phyloP scores from a whole-genome alignment of 1,140 invertebrate genomes.

The Sycophila sp. region DNA sequence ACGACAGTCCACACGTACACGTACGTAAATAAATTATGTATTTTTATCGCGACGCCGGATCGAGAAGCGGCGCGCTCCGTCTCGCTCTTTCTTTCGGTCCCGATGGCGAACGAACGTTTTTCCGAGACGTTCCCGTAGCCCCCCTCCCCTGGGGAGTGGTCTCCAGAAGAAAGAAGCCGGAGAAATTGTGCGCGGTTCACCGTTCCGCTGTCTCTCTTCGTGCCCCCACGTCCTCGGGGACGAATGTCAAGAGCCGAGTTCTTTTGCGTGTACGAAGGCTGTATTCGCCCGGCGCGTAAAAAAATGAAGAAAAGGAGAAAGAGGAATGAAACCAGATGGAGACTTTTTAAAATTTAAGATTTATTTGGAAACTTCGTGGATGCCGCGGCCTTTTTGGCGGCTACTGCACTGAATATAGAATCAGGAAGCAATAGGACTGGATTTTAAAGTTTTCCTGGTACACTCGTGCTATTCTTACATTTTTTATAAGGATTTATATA shows the following conservation, averaged over 20 bases:
- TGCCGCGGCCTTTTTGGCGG: too few relatives aligned
- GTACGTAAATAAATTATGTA: too few relatives aligned
- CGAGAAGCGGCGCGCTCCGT: neutral
- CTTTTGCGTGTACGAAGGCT: neutral
- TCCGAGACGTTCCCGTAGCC: neutral
- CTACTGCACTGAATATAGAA: too few relatives aligned
- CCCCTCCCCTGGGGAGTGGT: neutral
- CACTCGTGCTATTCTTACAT: too few relatives aligned
- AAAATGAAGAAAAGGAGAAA: neutral
- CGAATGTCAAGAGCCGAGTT: slow-evolving; percentile 27
- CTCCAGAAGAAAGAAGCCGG: neutral
- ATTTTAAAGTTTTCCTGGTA: too few relatives aligned
- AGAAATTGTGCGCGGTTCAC: neutral
- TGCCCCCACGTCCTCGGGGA: slow-evolving; percentile 13
- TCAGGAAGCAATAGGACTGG: too few relatives aligned
- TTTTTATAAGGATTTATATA: too few relatives aligned
- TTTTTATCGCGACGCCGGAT: slow-evolving; percentile 19
- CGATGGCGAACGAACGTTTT: too few relatives aligned
- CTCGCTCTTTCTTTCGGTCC: neutral
- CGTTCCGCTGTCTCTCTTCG: neutral
- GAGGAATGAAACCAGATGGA: neutral
- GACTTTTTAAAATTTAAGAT: slow-evolving; percentile 19
- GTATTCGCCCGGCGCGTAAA: neutral
- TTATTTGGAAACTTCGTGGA: neutral
- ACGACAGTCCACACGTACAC: neutral